Conservation (phyloP, 2,113 vertebrate genomes). For the Riparia riparia region DNA sequence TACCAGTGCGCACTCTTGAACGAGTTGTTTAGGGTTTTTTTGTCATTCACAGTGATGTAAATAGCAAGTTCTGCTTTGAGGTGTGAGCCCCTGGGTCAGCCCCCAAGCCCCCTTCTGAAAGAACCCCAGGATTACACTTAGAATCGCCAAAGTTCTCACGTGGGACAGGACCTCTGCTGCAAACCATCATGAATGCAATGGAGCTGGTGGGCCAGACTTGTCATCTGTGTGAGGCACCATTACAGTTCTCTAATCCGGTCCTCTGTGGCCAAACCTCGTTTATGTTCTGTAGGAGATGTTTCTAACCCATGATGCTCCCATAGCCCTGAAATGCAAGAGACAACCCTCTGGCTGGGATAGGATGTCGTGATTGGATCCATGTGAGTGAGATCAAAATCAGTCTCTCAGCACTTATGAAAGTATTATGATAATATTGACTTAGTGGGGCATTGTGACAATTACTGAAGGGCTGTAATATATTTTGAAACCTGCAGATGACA, state of each 20-base stretch:
- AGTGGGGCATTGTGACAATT: slow-evolving; percentile 35
- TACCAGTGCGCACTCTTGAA: not conserved
- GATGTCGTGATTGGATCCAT: rapidly evolving
- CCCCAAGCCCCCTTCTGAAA: not conserved
- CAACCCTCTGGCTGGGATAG: not conserved
- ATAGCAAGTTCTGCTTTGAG: not conserved
- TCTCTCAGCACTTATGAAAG: not conserved
- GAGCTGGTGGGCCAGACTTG: not conserved
- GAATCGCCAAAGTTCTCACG: not conserved
- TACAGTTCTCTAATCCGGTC: not conserved
- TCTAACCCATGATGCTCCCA: not conserved
- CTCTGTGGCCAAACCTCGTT: not conserved
- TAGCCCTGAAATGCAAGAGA: not conserved
- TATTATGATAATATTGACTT: slow-evolving; percentile 44
- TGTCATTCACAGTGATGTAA: not conserved
- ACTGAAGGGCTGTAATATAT: slow-evolving; percentile 59
- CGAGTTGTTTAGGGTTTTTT: not conserved
- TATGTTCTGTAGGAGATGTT: not conserved
- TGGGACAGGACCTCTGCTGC: not conserved
- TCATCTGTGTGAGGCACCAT: not conserved
- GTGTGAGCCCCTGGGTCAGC: not conserved
- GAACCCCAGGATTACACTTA: not conserved
- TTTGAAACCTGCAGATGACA: slow-evolving; percentile 41
- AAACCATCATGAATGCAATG: not conserved
- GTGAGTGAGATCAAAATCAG: not conserved